Evolutionary conservation across 2,888 invertebrate species (phyloP), one percentile per base, ranked within the genome.

Genomic region (Stenichneumon culpator): DNA sequence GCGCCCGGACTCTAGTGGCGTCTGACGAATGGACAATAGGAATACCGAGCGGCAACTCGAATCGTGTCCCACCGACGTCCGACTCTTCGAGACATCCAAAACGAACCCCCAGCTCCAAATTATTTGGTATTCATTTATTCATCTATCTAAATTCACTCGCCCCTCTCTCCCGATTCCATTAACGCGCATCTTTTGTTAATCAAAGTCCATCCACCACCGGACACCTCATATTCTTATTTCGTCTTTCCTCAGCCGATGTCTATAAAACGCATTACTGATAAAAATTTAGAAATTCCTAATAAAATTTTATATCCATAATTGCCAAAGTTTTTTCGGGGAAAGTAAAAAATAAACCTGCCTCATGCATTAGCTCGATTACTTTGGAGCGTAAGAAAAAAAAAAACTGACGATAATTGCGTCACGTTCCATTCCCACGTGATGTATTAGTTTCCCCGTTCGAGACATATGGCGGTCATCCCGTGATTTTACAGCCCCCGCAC

Each of bases 381-480:
- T 47, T 87, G 86, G 69, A 14, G 14, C n/a, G n/a, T 11, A 36
- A 54, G 44, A 85, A 86, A 14, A 14, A 44, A 44, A 39, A 32
- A 16, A 50, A 74, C 72, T 19, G 68, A 79, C 67, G 57, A 60
- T 81, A 84, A 86, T 84, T 47, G 47, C 63, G 1, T 25, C 47
- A 39, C 73, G 50, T 72, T n/a, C 22, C 67, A 16, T 14, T 19
- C 16, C 22, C 60, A 63, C 60, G 72, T 65, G 67, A 80, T 80
- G 32, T 52, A 44, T 75, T 75, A 65, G 75, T 79, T 69, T 39
- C 36, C 9, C 28, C 22, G 67, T 73, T 73, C 70, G 85, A 86
- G 83, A 36, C 92, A 92, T 93, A 92, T 92, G 92, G 89, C 83
- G 90, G 90, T 90, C 90, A 89, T 89, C 67, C 88, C 89, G 89